phyloP scores from a whole-genome alignment of 2,797 vertebrate species.

The Decapterus maruadsi region DNA sequence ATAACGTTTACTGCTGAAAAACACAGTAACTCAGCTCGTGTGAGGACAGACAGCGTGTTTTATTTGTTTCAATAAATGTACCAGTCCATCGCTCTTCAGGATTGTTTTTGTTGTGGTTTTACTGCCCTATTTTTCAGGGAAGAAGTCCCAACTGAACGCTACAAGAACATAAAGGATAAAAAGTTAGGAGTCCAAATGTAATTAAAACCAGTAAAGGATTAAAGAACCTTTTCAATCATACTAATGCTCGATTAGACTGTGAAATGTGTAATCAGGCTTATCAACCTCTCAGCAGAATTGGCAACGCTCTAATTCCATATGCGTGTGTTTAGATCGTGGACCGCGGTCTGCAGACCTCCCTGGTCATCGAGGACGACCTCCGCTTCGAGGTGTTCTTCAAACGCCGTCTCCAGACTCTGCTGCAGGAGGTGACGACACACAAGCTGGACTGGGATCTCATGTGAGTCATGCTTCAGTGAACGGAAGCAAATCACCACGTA shows the following conservation, averaged over 20 bases:
- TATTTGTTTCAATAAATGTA: slow-evolving; percentile 15
- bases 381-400: slow-evolving; percentile 95
- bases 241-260: background rate
- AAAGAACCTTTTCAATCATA: background rate
- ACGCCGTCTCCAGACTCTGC: slow-evolving; percentile 89
- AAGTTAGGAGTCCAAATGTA: background rate
- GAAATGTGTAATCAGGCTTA: background rate
- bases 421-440: slow-evolving; percentile 87
- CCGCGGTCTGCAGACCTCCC: slow-evolving; percentile 83
- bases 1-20: slow-evolving; percentile 42
- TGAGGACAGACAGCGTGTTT: slow-evolving; percentile 18
- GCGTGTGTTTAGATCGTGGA: slow-evolving; percentile 83
- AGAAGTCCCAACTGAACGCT: no score
- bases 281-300: background rate
- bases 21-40: slow-evolving; percentile 20
- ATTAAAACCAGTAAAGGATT: background rate
- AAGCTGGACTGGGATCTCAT: slow-evolving; percentile 93
- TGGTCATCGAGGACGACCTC: slow-evolving; percentile 94
- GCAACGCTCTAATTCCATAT: background rate
- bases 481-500: slow-evolving; percentile 20
- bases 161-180: background rate
- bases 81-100: background rate
- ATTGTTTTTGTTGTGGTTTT: background rate
- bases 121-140: background rate
- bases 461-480: slow-evolving; percentile 78